Evolutionary conservation across 37 sponge, comb jelly and placozoan genomes (phyloP), one percentile per base, ranked within the genome.

Genomic region (Aplysina aerophoba): DNA sequence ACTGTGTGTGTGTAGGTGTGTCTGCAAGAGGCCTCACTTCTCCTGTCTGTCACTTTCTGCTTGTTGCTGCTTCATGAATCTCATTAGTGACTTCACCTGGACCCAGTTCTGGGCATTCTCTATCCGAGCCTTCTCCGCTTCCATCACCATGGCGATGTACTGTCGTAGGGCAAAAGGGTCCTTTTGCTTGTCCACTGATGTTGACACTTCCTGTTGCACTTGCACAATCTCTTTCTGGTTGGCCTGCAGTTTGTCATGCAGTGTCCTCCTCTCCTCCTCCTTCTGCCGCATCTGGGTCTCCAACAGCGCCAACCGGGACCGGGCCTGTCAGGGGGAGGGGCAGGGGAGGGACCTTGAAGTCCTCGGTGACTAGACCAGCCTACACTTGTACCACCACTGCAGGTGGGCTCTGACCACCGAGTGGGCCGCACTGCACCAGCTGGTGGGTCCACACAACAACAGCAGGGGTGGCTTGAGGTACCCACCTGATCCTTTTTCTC

Each of bases 11-110:
- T n/a, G n/a, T n/a, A n/a, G n/a, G n/a, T n/a, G n/a, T n/a, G n/a
- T n/a, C n/a, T n/a, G n/a, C n/a, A n/a, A n/a, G n/a, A n/a, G n/a
- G n/a, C 55, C 88, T 68, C 6, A 93, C 93, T 66, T 89, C 55
- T 93, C 93, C 16, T 86, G 87, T 30, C 60, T 83, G 24, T 60
- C 37, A 15, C 75, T 81, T 69, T 93, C 90, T 34, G 65, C 87
- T 69, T 93, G 88, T 56, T 93, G 90, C 50, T 79, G 63, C 85
- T 87, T 86, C 66, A 93, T 73, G 82, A 85, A 93, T 63, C 82
- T 86, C 64, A 87, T 84, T 21, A 90, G 86, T n/a, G 88, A 84
- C 74, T 90, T 93, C n/a, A 84, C 85, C 33, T 90, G 88, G 58
- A 59, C 87, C 85, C 94, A 85, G 19, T 88, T 85, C 78, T 93